These are phyloP conservation scores for Stratiomys singularior DNA, from an alignment of 2,888 invertebrate species.

Conservation along the genomic window DNA sequence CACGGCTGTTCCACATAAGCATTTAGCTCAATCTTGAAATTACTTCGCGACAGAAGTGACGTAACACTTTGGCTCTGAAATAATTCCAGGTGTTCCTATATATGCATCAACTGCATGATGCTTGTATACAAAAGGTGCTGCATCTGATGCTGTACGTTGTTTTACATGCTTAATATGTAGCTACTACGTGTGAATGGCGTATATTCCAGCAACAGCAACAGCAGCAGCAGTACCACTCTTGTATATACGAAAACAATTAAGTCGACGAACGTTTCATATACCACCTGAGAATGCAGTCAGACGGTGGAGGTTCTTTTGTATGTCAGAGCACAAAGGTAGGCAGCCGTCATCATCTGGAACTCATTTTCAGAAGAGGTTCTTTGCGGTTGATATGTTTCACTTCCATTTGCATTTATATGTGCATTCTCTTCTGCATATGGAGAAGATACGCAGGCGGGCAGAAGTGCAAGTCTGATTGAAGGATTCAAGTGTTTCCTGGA, in stretches of 20 bases:
- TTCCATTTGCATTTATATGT: no score
- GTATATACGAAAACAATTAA: conserved; percentile 45
- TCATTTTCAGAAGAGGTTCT: not conserved
- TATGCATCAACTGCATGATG: conserved; percentile 14
- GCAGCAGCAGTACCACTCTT: not conserved
- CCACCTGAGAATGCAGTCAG: conserved; percentile 46
- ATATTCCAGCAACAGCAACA: not conserved
- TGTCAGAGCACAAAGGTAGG: not conserved
- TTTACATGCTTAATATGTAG: not conserved
- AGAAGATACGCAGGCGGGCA: no score
- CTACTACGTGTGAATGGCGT: not conserved
- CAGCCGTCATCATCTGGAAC: not conserved
- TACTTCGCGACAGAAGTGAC: conserved; percentile 6
- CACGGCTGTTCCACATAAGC: not conserved
- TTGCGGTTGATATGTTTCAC: no score
- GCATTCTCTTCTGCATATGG: no score
- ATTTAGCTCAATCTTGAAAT: not conserved
- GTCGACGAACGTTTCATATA: conserved; percentile 34
- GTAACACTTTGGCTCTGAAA: conserved; percentile 36
- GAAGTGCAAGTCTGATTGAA: no score
- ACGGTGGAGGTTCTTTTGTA: conserved; percentile 14
- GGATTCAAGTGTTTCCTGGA: no score
- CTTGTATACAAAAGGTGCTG: not conserved
- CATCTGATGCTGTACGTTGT: not conserved
- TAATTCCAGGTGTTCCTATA: conserved; percentile 36